Conservation (phyloP, 2,797 vertebrate species). For the Gallinago nigripennis region DNA sequence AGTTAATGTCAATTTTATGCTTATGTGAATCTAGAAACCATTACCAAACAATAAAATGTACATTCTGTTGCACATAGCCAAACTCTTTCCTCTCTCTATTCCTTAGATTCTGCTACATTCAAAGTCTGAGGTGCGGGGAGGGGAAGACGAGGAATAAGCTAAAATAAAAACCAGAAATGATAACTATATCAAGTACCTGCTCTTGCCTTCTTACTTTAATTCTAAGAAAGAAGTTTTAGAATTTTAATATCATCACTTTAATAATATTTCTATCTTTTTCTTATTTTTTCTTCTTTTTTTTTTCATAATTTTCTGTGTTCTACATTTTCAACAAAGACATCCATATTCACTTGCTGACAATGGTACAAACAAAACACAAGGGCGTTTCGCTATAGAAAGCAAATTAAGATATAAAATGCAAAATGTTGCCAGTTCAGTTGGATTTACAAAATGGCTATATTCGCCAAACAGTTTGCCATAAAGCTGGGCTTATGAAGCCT, state of each 20-base stretch:
- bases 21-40: not conserved
- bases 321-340: not conserved
- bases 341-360: not conserved
- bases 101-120: not conserved
- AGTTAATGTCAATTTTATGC: not conserved
- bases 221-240: not conserved
- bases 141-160: not conserved
- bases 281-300: rapidly evolving
- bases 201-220: not conserved
- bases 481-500: not conserved
- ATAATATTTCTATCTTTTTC: not conserved
- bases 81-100: not conserved
- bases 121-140: rapidly evolving
- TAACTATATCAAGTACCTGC: not conserved
- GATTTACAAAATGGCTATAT: not conserved
- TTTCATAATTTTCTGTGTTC: not conserved
- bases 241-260: not conserved
- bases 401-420: not conserved
- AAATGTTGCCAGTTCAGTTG: not conserved
- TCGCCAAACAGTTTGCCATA: not conserved
- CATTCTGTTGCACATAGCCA: not conserved
- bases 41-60: not conserved
- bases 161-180: not conserved
- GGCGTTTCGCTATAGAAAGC: not conserved
- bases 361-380: not conserved